Conservation (phyloP, 2,113 vertebrate species). For the Gymnorhina tibicen region DNA sequence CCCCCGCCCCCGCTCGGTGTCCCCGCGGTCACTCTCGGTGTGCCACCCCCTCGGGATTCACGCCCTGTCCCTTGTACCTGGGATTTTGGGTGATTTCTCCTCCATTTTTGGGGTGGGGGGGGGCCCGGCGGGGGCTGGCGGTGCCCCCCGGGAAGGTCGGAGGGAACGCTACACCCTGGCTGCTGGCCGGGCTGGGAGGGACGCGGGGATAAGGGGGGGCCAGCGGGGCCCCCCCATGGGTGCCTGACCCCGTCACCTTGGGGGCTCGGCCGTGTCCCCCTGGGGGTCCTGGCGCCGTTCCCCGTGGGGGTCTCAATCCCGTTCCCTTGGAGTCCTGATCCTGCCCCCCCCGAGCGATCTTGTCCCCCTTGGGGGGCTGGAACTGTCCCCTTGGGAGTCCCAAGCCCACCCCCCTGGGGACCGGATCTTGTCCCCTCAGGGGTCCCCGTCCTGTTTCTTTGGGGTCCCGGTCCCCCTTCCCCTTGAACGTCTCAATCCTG, state of each 20-base stretch:
- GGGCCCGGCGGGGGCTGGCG: neutral
- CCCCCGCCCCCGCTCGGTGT: neutral
- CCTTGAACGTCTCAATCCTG: neutral
- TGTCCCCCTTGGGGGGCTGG: neutral
- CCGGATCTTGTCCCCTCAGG: neutral
- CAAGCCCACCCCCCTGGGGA: neutral
- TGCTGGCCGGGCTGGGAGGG: neutral
- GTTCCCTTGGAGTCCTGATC: neutral
- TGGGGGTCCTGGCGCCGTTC: neutral
- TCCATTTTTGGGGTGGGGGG: neutral
- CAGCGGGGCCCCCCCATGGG: neutral
- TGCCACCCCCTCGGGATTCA: neutral
- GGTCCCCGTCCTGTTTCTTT: neutral
- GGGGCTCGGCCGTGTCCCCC: neutral
- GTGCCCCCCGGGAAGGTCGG: neutral
- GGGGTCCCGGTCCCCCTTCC: neutral
- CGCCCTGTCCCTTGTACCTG: conserved; percentile 2
- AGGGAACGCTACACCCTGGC: neutral
- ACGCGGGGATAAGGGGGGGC: neutral
- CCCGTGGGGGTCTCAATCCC: neutral
- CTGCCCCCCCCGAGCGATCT: neutral
- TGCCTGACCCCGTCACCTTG: neutral
- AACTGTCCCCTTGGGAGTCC: neutral
- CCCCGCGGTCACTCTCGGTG: conserved; percentile 1
- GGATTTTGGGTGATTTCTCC: neutral